Evolutionary conservation across 2,113 vertebrate species (phyloP).

Genomic region (Brachyhypopomus gauderio): DNA sequence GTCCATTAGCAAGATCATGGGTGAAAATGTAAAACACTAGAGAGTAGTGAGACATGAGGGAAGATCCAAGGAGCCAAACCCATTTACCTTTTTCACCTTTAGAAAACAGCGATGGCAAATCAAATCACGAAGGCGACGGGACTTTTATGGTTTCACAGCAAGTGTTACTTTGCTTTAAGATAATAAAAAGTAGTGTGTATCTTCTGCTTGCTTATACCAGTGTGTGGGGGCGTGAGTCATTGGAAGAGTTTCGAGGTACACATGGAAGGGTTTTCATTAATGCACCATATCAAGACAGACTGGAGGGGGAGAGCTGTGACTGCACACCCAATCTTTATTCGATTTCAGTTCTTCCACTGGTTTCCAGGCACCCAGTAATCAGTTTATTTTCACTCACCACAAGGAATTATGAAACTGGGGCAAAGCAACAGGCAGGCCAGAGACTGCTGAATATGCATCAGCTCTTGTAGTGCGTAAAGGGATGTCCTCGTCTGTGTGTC

Average conservation of each 20-base stretch:
- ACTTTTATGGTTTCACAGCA: background rate
- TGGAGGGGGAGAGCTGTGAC: background rate
- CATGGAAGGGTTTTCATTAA: background rate
- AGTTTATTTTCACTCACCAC: conserved; percentile 71
- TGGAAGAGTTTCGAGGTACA: background rate
- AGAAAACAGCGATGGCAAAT: background rate
- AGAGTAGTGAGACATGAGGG: background rate
- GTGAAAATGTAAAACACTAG: conserved; percentile 14
- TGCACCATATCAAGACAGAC: background rate
- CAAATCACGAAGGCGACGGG: background rate
- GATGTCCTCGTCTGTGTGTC: conserved; percentile 58
- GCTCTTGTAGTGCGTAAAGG: conserved; percentile 65
- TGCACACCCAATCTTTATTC: conserved; percentile 7
- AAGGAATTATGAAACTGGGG: conserved; percentile 72
- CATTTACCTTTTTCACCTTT: background rate
- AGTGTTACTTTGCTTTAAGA: background rate
- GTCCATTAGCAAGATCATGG: conserved; percentile 16
- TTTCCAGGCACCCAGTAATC: conserved; percentile 62
- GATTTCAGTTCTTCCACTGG: conserved; percentile 22
- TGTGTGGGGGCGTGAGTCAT: background rate
- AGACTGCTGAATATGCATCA: conserved; percentile 76
- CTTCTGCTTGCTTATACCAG: background rate
- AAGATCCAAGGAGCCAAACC: background rate
- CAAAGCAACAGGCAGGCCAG: conserved; percentile 61
- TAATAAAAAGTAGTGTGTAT: background rate